These are phyloP conservation scores for Notodonta dromedarius DNA, from an alignment of 2,888 invertebrate species.

Conservation along the genomic window DNA sequence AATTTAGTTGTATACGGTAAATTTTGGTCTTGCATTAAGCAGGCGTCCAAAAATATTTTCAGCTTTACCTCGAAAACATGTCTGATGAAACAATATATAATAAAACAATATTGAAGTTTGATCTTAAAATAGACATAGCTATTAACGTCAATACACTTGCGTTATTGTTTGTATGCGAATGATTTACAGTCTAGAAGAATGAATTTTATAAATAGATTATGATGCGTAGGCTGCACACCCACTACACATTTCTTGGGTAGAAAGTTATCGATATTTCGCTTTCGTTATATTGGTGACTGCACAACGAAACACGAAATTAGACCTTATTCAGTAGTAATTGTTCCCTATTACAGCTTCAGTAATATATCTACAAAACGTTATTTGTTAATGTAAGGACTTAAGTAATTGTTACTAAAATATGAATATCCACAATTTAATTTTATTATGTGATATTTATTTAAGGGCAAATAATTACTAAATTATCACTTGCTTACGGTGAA, in stretches of 20 bases:
- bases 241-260: slow-evolving; percentile 7
- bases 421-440: too few relatives aligned
- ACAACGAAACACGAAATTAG: too few relatives aligned
- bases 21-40: background rate
- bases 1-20: background rate
- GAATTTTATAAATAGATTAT: slow-evolving; percentile 14
- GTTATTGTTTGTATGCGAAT: slow-evolving; percentile 6
- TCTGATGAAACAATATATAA: background rate
- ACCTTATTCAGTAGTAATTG: too few relatives aligned
- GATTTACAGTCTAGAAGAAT: slow-evolving; percentile 13
- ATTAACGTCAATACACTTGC: slow-evolving; percentile 4
- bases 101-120: slow-evolving; percentile 1
- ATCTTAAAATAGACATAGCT: slow-evolving; percentile 3
- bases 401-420: too few relatives aligned
- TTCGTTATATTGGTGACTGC: background rate
- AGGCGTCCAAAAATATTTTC: background rate
- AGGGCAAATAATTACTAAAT: too few relatives aligned
- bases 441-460: too few relatives aligned
- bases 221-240: slow-evolving; percentile 18
- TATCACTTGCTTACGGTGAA: too few relatives aligned
- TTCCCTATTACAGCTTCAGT: too few relatives aligned
- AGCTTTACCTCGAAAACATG: background rate
- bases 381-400: too few relatives aligned
- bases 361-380: too few relatives aligned
- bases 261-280: slow-evolving; percentile 5